Evolutionary conservation across 1,140 invertebrate species (phyloP).

Genomic region (Macrobrachium rosenbergii): DNA sequence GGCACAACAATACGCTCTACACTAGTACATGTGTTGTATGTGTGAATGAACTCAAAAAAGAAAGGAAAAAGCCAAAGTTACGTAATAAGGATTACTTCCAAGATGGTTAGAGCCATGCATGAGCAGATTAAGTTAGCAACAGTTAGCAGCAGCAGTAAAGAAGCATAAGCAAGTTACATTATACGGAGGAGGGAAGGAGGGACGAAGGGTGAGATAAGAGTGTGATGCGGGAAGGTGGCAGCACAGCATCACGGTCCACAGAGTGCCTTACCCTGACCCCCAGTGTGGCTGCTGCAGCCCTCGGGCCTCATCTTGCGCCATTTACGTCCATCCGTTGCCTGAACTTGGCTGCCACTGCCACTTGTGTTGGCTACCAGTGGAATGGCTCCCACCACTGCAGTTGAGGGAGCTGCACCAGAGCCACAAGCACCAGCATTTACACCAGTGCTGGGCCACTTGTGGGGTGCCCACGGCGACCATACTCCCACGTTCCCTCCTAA

Average conservation of each 20-base stretch:
- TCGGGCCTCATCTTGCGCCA: conserved; percentile 56
- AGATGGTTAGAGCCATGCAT: conserved; percentile 50
- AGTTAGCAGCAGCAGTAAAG: conserved; percentile 39
- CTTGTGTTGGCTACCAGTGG: conserved; percentile 42
- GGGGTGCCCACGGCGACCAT: conserved; percentile 52
- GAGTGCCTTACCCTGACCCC: conserved; percentile 65
- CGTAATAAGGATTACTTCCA: conserved; percentile 1
- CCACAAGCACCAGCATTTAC: conserved; percentile 28
- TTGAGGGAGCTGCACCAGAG: conserved; percentile 39
- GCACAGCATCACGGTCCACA: conserved; percentile 63
- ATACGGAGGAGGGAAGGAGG: background rate
- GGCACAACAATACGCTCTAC: conserved; percentile 22
- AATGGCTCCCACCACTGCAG: conserved; percentile 25
- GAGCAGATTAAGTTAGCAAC: conserved; percentile 30
- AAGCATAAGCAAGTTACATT: conserved; percentile 46
- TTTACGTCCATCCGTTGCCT: conserved; percentile 58
- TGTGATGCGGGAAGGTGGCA: conserved; percentile 61
- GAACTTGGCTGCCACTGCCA: conserved; percentile 45
- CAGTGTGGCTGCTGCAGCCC: conserved; percentile 54
- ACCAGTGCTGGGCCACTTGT: conserved; percentile 46
- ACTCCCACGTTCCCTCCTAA: conserved; percentile 29
- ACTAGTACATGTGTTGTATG: conserved; percentile 16
- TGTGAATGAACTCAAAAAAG: conserved; percentile 15
- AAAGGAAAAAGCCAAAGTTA: conserved; percentile 37
- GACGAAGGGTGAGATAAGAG: conserved; percentile 39